Conservation (phyloP, 2,113 vertebrate genomes). For the Pygoscelis adeliae region DNA sequence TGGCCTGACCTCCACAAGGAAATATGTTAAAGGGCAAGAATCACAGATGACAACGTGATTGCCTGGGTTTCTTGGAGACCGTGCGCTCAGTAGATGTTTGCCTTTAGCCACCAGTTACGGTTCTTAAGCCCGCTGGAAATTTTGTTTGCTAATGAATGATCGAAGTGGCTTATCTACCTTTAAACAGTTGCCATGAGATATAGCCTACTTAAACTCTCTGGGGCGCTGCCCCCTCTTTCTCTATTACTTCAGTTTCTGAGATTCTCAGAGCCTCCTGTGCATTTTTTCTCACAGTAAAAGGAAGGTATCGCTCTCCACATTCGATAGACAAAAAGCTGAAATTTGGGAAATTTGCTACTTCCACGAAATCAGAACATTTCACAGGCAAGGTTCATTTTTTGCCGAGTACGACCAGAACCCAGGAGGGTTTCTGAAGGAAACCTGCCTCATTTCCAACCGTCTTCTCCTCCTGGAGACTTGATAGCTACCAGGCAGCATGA, state of each 20-base stretch:
- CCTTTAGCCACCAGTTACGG: neutral
- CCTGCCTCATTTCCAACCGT: neutral
- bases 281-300: neutral
- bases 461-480: neutral
- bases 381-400: neutral
- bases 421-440: neutral
- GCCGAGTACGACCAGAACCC: neutral
- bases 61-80: neutral
- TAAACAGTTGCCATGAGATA: neutral
- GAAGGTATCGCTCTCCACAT: neutral
- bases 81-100: neutral
- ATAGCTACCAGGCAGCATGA: neutral
- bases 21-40: neutral
- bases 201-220: neutral
- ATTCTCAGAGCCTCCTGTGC: neutral
- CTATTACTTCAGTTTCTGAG: neutral
- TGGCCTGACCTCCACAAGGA: neutral
- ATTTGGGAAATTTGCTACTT: neutral
- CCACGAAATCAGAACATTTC: neutral
- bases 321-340: neutral
- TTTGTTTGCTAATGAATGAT: neutral
- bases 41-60: fast-evolving
- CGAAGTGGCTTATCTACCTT: neutral
- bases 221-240: neutral
- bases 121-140: neutral